These are phyloP conservation scores for Luperina nickerlii DNA, from an alignment of 2,888 invertebrate genomes.

Conservation along the genomic window DNA sequence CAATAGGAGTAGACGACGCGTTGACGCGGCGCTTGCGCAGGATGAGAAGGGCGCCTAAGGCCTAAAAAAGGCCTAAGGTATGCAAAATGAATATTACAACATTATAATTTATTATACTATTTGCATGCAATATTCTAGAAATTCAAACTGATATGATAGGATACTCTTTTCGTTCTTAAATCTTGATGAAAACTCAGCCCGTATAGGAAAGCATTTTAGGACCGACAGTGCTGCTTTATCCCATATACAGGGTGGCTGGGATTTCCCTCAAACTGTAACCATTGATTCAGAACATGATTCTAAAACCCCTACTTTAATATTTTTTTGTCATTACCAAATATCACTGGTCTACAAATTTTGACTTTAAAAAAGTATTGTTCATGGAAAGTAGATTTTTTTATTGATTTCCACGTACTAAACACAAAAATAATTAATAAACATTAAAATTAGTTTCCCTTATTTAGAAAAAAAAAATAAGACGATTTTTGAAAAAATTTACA, in stretches of 20 bases:
- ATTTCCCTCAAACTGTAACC: background rate
- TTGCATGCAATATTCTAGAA: background rate
- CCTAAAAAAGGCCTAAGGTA: background rate
- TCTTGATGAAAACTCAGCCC: background rate
- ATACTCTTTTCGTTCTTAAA: background rate
- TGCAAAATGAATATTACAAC: background rate
- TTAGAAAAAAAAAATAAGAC: no score
- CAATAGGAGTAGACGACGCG: background rate
- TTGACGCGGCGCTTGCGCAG: conserved; percentile 1
- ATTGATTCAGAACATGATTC: background rate
- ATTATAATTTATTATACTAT: background rate
- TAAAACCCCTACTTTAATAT: background rate
- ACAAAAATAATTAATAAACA: no score
- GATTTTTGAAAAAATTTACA: no score
- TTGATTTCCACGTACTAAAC: no score
- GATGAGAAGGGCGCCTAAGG: background rate
- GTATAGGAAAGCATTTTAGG: background rate
- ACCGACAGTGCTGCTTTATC: background rate
- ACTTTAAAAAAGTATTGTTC: no score
- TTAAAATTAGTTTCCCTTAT: no score
- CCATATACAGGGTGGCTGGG: background rate
- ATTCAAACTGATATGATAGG: background rate
- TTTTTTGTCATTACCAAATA: background rate
- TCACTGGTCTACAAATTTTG: no score
- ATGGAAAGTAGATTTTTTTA: no score